A percentile compares a stretch with the other conserved stretches of the same genome.
Conservation (phyloP, 1,140 invertebrate species). For the Conus betulinus region DNA sequence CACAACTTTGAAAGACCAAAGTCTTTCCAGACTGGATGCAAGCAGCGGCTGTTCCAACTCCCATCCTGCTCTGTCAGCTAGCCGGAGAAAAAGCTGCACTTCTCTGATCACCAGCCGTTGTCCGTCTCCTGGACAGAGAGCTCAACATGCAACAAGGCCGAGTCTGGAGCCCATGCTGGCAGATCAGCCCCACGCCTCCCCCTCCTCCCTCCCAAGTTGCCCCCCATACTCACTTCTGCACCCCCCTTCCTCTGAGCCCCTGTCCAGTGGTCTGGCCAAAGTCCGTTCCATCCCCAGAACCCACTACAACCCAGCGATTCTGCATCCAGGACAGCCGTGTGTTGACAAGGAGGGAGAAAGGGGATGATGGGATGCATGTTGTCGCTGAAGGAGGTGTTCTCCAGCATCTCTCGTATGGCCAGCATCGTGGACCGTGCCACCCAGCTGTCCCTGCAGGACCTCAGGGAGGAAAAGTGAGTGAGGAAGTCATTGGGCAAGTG, state of each 20-base stretch:
- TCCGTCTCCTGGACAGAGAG: not conserved
- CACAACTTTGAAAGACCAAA: not conserved
- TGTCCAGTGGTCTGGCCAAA: slow-evolving; percentile 37
- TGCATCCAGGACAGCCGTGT: slow-evolving; percentile 15
- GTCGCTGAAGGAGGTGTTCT: slow-evolving; percentile 42
- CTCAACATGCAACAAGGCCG: not conserved
- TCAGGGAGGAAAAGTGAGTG: slow-evolving; percentile 52
- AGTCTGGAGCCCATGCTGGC: slow-evolving; percentile 27
- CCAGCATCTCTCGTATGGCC: slow-evolving; percentile 41
- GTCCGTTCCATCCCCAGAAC: slow-evolving; percentile 31
- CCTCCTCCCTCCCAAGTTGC: not conserved
- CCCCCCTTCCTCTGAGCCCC: slow-evolving; percentile 20
- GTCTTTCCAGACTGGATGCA: not conserved
- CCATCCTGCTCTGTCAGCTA: too few species aligned
- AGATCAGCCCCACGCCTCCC: slow-evolving; percentile 10
- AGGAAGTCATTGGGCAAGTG: not conserved
- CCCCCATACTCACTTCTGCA: not conserved
- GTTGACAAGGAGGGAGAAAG: not conserved
- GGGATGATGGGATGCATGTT: not conserved
- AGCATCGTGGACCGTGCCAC: slow-evolving; percentile 50
- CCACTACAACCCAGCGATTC: not conserved
- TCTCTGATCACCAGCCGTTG: not conserved
- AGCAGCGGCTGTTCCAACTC: too few species aligned
- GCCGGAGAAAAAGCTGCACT: not conserved
- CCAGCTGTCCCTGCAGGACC: slow-evolving; percentile 48